Base-by-base conservation (phyloP, 2,113 vertebrate genomes). In the Colaptes auratus region DNA sequence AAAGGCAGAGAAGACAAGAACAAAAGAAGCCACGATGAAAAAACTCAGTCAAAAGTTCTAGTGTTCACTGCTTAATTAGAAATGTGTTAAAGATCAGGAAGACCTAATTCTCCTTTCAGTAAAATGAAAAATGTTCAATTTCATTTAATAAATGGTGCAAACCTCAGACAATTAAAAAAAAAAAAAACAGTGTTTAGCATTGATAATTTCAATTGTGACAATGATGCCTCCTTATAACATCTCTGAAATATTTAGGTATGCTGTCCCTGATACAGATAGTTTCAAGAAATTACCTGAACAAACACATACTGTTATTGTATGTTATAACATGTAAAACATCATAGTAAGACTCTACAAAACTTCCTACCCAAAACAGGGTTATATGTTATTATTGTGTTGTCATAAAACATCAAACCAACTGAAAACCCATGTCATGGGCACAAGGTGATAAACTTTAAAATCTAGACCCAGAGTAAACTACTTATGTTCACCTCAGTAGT, bases 401-500 rank as follows among this genome's bases (percentile, higher is more conserved):
- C 52, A 88, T 93, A 88, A 92, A 88, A 92, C 60, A 92, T 20
- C 15, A 88, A 70, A 53, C 4, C 71, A 93, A 65, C 46, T 70
- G n/a, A 94, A 82, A 86, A 77, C 88, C 19, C 8, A 66, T 82
- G 36, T 52, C 31, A 82, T 31, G 5, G 12, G 3, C 35, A 77
- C 74, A 80, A 94, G 56, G 67, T 46, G 27, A 73, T 50, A 80
- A 82, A 86, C 73, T 93, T 80, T 63, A 73, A 80, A 67, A 81
- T 66, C n/a, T 71, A 7, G 19, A 58, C 36, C 21, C 31, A 85
- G 35, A 70, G 6, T 73, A 88, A 94, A 90, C 30, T 59, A 56
- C 82, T 82, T 78, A 82, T 70, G 27, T 50, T 94, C 92, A 88
- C 20, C 27, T 86, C 64, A 52, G 67, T 73, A 90, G 86, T 90